Evolutionary conservation across 2,113 vertebrate species (phyloP), one percentile per base, ranked within the genome.

Genomic region (Anguilla rostrata): DNA sequence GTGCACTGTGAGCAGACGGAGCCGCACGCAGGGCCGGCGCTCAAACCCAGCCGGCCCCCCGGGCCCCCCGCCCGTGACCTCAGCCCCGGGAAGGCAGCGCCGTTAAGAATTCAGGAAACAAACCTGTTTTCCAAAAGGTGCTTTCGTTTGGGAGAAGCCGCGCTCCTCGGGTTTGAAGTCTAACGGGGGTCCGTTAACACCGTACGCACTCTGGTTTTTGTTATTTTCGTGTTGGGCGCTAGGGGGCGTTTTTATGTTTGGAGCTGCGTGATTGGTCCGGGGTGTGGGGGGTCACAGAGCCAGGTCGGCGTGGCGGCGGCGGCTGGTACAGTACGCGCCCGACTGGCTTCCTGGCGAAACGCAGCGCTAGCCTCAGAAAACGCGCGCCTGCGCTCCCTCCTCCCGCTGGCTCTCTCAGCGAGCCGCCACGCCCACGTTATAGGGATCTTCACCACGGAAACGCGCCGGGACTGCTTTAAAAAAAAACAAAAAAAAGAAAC

Each of bases 31-130:
- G 60, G 60, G 60, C 60, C 20, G 8, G 26, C 8, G 22, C 26
- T 75, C 34, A 75, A 3, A 2, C 71, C 11, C 26, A 12, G 26
- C 43, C 9, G 20, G 18, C 46, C 11, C 29, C 46, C 11, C 26
- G 5, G 34, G 53, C 41, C 0, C 22, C 1, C n/a, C 15, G 39
- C 46, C 79, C 9, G 87, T 84, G 86, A 89, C 83, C 46, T 39
- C 39, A 87, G 66, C 86, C 78, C 29, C 85, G 84, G 84, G 86
- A 85, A 87, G 84, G 80, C 56, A 87, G 40, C 80, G 41, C 41
- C 8, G 79, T 87, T 22, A 89, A 87, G 87, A 84, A 87, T 89
- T 89, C 63, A 87, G 83, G 60, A 63, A 84, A 89, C 88, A 86
- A 87, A 89, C 84, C 78, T 56, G 63, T 87, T 86, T 78, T 84